phyloP scores from a whole-genome alignment of 1,140 invertebrate species.

The Riptortus pedestris region DNA sequence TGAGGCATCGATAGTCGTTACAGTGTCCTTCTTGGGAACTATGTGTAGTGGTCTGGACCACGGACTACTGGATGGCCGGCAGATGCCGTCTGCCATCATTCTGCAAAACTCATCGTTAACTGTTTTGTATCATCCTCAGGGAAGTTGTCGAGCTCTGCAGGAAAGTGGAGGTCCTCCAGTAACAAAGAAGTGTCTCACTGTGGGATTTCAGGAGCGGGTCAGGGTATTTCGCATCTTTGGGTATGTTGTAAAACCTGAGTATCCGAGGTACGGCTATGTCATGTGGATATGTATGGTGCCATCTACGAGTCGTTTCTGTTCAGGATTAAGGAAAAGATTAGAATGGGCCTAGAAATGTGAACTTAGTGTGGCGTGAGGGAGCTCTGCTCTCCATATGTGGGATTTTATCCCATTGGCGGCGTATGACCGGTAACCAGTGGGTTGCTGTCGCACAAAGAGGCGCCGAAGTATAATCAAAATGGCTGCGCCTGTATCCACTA shows the following conservation, averaged over 20 bases:
- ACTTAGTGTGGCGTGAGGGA: not conserved
- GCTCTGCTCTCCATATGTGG: not conserved
- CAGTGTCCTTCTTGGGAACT: too few species aligned
- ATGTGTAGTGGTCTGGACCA: not conserved
- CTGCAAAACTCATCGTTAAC: not conserved
- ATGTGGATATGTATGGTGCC: not conserved
- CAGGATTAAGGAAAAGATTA: not conserved
- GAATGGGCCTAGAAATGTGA: not conserved
- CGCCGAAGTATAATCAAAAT: not conserved
- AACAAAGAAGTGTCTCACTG: not conserved
- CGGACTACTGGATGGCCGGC: not conserved
- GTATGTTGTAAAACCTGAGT: not conserved
- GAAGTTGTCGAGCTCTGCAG: not conserved
- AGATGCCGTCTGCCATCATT: not conserved
- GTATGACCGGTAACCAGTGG: not conserved
- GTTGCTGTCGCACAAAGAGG: not conserved
- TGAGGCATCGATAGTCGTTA: not conserved
- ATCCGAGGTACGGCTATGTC: not conserved
- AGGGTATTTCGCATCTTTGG: not conserved
- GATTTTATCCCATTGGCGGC: not conserved
- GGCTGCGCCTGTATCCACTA: not conserved
- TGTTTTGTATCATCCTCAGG: not conserved
- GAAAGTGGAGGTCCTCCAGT: not conserved
- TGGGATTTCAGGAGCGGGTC: not conserved
- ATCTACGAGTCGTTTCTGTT: too few species aligned